phyloP scores from a whole-genome alignment of 2,888 invertebrate genomes.

The Tetropium fuscum region DNA sequence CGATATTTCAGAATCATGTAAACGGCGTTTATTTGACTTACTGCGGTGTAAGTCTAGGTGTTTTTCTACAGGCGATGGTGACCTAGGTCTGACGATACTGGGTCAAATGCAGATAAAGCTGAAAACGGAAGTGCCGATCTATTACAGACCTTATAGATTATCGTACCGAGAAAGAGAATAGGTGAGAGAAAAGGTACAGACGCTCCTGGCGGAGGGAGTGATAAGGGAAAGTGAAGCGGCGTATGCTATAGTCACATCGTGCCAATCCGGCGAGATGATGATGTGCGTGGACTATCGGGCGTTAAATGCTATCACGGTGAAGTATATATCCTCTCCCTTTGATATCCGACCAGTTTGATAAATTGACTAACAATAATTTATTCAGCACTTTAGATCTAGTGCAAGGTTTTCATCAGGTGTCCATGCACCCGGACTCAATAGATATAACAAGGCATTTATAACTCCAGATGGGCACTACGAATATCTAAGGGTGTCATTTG shows the following conservation, averaged over 20 bases:
- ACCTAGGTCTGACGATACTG: no score
- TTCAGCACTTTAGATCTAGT: slow-evolving; percentile 8
- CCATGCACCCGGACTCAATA: slow-evolving; percentile 41
- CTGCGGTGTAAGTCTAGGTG: neutral
- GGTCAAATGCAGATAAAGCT: no score
- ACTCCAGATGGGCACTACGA: neutral
- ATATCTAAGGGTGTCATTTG: neutral
- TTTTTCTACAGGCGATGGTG: slow-evolving; percentile 25
- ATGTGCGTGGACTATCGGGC: slow-evolving; percentile 30
- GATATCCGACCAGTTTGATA: slow-evolving; percentile 18
- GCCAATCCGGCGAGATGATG: slow-evolving; percentile 18
- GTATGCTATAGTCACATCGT: no score
- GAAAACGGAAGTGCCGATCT: no score
- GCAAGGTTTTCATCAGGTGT: slow-evolving; percentile 45
- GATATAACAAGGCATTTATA: slow-evolving; percentile 30
- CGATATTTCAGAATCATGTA: neutral
- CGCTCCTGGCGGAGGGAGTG: slow-evolving; percentile 25
- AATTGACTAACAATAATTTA: slow-evolving; percentile 9
- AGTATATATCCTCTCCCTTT: neutral
- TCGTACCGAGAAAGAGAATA: slow-evolving; percentile 25
- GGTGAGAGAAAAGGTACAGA: slow-evolving; percentile 30
- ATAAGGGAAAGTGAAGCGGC: slow-evolving; percentile 30
- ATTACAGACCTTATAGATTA: no score
- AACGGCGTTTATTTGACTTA: neutral
- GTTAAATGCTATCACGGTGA: slow-evolving; percentile 27